Conservation (phyloP, 2,888 invertebrate species). For the Adineta ricciae region DNA sequence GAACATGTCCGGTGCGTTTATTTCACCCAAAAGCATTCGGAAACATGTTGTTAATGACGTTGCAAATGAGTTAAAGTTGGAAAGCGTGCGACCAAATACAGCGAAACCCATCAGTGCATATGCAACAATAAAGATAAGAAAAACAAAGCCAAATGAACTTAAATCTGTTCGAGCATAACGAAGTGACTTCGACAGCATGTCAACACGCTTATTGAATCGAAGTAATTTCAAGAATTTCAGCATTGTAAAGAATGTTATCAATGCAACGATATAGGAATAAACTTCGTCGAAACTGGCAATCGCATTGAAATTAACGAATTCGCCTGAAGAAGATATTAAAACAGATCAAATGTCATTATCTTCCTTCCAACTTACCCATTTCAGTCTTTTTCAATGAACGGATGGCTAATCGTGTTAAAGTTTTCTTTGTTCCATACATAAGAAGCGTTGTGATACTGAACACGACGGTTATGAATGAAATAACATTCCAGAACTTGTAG, state of each 20-base stretch:
- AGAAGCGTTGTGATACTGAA: slow-evolving; percentile 48
- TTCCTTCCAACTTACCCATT: slow-evolving; percentile 34
- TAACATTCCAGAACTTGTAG: slow-evolving; percentile 50
- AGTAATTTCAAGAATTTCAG: slow-evolving; percentile 54
- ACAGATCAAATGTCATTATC: too few relatives aligned
- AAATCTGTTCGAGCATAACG: slow-evolving; percentile 48
- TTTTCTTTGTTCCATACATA: slow-evolving; percentile 49
- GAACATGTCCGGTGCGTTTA: not conserved
- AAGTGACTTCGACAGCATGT: slow-evolving; percentile 51
- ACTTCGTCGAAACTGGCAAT: slow-evolving; percentile 51
- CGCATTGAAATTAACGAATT: slow-evolving; percentile 51
- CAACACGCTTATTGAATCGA: slow-evolving; percentile 53
- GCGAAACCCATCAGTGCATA: slow-evolving; percentile 48
- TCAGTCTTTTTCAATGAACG: slow-evolving; percentile 42
- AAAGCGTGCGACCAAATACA: slow-evolving; percentile 37
- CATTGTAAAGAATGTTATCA: slow-evolving; percentile 53
- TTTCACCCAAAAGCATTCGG: slow-evolving; percentile 14
- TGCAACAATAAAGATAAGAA: slow-evolving; percentile 48
- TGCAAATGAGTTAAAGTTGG: not conserved
- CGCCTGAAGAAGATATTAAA: slow-evolving; percentile 36
- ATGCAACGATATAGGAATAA: slow-evolving; percentile 51
- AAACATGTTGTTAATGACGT: slow-evolving; percentile 1
- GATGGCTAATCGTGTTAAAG: slow-evolving; percentile 44
- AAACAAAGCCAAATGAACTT: slow-evolving; percentile 51
- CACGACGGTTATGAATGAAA: slow-evolving; percentile 48